These are phyloP conservation scores for Ceratosolen solmsi DNA, from an alignment of 1,140 invertebrate species.

Conservation along the genomic window DNA sequence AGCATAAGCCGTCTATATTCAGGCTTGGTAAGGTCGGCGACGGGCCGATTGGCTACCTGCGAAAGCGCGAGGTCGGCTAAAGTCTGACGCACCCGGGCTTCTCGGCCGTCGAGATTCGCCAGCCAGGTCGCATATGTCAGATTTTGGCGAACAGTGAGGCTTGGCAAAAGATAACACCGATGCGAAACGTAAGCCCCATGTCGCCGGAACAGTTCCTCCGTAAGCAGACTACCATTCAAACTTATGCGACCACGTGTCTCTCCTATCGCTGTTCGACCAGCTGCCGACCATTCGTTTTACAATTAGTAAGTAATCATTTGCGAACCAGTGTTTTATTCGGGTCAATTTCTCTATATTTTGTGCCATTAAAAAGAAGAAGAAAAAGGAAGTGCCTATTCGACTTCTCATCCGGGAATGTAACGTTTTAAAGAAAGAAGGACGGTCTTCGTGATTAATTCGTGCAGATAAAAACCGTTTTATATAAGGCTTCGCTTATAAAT, in stretches of 20 bases:
- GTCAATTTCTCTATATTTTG: not conserved
- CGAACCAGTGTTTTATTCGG: not conserved
- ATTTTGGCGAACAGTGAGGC: constrained; percentile 89
- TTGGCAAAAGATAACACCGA: constrained; percentile 86
- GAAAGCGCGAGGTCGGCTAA: constrained; percentile 91
- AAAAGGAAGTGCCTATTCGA: too few relatives aligned
- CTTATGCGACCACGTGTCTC: constrained; percentile 87
- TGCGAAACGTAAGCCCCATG: constrained; percentile 90
- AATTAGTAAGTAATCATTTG: not conserved
- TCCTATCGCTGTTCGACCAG: constrained; percentile 80
- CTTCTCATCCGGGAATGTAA: too few relatives aligned
- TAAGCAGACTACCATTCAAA: constrained; percentile 87
- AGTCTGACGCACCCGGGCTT: constrained; percentile 81
- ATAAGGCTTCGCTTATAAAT: too few relatives aligned
- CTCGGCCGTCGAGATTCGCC: constrained; percentile 66
- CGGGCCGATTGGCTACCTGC: constrained; percentile 86
- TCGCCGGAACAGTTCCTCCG: constrained; percentile 85
- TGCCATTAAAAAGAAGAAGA: not conserved
- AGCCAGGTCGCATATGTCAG: constrained; percentile 83
- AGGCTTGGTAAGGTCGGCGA: constrained; percentile 85
- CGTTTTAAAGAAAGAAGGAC: too few relatives aligned
- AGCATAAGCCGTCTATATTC: constrained; percentile 90
- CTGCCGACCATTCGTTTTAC: constrained; percentile 59
- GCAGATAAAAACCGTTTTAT: too few relatives aligned
- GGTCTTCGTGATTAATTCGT: too few relatives aligned